Conservation (phyloP, 1,140 invertebrate genomes). For the Pachypsylla venusta region DNA sequence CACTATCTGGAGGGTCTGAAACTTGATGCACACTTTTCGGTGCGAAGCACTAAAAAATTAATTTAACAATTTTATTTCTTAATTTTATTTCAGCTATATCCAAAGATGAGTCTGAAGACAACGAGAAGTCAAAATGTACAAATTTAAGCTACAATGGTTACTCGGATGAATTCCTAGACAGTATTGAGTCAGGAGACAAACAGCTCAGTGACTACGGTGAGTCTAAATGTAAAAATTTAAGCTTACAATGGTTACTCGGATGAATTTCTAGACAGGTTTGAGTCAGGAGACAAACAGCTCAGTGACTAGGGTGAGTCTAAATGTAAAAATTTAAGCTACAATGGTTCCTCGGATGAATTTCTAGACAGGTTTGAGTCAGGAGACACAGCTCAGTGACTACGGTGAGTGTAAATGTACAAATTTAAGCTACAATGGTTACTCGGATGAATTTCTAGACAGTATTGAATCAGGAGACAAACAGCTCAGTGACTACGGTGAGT, state of each 20-base stretch:
- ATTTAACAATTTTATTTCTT: slow-evolving; percentile 22
- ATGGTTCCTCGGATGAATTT: slow-evolving; percentile 81
- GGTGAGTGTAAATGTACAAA: slow-evolving; percentile 28
- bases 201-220: neutral
- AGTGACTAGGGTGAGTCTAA: too few species aligned
- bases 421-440: slow-evolving; percentile 65
- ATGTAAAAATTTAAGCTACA: slow-evolving; percentile 41
- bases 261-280: slow-evolving; percentile 74
- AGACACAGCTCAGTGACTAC: neutral
- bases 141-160: slow-evolving; percentile 61
- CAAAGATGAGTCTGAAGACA: slow-evolving; percentile 54
- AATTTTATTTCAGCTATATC: slow-evolving; percentile 47
- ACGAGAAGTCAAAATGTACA: slow-evolving; percentile 26
- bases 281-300: too few species aligned
- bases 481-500: slow-evolving; percentile 23
- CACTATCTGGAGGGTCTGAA: too few species aligned
- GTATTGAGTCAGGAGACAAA: slow-evolving; percentile 56
- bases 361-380: slow-evolving; percentile 72
- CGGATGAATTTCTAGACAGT: slow-evolving; percentile 73
- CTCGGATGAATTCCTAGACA: slow-evolving; percentile 78
- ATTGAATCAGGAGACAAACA: slow-evolving; percentile 25
- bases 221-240: slow-evolving; percentile 29
- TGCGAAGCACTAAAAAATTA: too few species aligned
- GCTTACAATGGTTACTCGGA: slow-evolving; percentile 80
- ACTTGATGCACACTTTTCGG: too few species aligned